Conservation (phyloP, 2,113 vertebrate genomes). For the human region DNA sequence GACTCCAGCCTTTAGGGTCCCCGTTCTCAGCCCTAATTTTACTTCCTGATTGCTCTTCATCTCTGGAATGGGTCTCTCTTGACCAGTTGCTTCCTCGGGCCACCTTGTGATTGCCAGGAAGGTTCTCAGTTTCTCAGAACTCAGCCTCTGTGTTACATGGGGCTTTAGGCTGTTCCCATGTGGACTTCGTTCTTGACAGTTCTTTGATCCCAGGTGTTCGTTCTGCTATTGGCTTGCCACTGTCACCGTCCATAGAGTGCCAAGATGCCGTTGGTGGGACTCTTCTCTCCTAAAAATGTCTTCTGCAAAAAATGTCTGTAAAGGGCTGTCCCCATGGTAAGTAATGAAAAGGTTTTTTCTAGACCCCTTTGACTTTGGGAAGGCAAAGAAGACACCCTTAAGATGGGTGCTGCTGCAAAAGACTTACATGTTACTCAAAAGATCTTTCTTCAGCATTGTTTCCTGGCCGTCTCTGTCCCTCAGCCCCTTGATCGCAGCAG, state of each 20-base stretch:
- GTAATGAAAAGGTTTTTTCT: background rate
- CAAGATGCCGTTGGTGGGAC: no score
- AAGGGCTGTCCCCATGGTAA: fast-evolving
- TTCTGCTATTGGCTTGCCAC: background rate
- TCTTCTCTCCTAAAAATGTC: background rate
- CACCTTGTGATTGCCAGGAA: background rate
- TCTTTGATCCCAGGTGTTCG: background rate
- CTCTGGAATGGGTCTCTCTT: background rate
- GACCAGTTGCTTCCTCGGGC: background rate
- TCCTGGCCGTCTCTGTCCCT: background rate
- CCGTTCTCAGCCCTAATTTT: background rate
- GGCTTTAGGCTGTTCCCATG: background rate
- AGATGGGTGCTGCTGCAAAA: background rate
- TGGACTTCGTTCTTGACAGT: background rate
- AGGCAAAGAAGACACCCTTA: background rate
- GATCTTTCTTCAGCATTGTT: background rate
- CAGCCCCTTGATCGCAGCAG: background rate
- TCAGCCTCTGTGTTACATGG: background rate
- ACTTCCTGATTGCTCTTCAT: no score
- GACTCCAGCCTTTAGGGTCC: no score
- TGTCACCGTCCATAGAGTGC: fast-evolving
- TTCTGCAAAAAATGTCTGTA: background rate
- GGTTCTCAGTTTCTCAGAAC: background rate
- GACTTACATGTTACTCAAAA: background rate
- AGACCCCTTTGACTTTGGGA: background rate